These are phyloP conservation scores for Sinocyclocheilus anshuiensis DNA, from an alignment of 2,113 vertebrate species.

Conservation along the genomic window DNA sequence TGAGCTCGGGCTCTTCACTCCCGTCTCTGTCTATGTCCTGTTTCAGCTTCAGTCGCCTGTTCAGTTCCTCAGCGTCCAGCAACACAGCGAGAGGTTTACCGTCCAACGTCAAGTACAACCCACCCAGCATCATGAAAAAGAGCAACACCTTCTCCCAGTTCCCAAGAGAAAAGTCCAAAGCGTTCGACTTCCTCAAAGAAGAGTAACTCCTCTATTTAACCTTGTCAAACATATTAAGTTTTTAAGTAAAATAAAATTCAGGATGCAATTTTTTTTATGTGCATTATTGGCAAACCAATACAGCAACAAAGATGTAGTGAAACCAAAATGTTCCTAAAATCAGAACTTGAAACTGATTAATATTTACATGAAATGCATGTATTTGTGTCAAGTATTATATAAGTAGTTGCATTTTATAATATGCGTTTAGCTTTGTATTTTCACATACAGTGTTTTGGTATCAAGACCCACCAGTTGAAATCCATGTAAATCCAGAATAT, in stretches of 20 bases:
- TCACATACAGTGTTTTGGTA: too few relatives aligned
- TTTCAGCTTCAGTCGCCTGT: constrained; percentile 93
- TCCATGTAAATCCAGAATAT: neutral
- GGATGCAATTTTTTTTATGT: too few relatives aligned
- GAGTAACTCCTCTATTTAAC: constrained; percentile 78
- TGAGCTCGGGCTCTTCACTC: neutral
- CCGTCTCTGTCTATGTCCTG: constrained; percentile 36
- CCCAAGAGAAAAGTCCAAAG: constrained; percentile 86
- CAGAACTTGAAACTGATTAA: too few relatives aligned
- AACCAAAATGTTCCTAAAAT: neutral
- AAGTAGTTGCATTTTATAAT: too few relatives aligned
- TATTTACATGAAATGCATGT: neutral
- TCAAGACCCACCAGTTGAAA: neutral
- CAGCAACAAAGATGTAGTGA: neutral
- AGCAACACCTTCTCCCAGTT: constrained; percentile 92
- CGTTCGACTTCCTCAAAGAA: constrained; percentile 95
- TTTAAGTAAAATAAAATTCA: neutral
- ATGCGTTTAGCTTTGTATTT: too few relatives aligned
- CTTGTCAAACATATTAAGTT: neutral
- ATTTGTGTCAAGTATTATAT: neutral
- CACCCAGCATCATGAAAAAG: constrained; percentile 77
- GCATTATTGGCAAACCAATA: neutral
- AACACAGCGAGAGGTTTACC: constrained; percentile 80
- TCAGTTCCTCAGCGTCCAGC: constrained; percentile 81
- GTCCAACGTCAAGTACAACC: constrained; percentile 90